phyloP scores from a whole-genome alignment of 2,797 vertebrate species.

The Babyrousa celebensis region DNA sequence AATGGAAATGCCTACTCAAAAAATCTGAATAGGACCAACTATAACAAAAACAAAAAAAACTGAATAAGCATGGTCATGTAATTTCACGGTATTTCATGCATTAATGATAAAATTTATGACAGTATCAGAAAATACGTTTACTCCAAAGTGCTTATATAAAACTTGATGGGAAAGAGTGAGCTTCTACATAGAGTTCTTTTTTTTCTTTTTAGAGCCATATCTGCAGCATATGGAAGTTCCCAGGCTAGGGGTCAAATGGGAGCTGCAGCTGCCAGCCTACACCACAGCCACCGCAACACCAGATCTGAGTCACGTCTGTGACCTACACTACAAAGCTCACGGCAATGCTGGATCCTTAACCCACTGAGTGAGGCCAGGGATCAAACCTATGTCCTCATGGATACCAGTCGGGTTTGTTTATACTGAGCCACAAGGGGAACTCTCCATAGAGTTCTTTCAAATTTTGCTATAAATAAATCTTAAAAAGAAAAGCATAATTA shows the following conservation, averaged over 20 bases:
- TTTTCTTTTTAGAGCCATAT: too few species aligned
- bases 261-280: too few species aligned
- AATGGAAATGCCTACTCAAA: conserved; percentile 34
- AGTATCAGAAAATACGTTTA: conserved; percentile 40
- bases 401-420: too few species aligned
- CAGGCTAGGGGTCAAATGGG: too few species aligned
- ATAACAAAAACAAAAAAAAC: background rate
- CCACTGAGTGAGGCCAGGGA: too few species aligned
- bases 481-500: conserved; percentile 48
- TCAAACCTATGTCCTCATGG: too few species aligned
- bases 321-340: too few species aligned
- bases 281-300: too few species aligned
- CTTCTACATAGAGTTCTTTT: conserved; percentile 55
- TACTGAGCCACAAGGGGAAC: too few species aligned
- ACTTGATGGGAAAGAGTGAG: conserved; percentile 33
- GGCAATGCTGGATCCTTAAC: too few species aligned
- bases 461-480: conserved; percentile 57
- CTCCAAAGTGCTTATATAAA: conserved; percentile 39
- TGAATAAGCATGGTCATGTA: background rate
- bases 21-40: background rate
- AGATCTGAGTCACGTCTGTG: too few species aligned
- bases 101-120: conserved; percentile 23
- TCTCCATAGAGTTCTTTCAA: conserved; percentile 23
- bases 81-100: conserved; percentile 15
- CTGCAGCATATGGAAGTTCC: too few species aligned